Evolutionary conservation across 2,797 vertebrate species (phyloP).

Genomic region (Phalloptychus januarius): DNA sequence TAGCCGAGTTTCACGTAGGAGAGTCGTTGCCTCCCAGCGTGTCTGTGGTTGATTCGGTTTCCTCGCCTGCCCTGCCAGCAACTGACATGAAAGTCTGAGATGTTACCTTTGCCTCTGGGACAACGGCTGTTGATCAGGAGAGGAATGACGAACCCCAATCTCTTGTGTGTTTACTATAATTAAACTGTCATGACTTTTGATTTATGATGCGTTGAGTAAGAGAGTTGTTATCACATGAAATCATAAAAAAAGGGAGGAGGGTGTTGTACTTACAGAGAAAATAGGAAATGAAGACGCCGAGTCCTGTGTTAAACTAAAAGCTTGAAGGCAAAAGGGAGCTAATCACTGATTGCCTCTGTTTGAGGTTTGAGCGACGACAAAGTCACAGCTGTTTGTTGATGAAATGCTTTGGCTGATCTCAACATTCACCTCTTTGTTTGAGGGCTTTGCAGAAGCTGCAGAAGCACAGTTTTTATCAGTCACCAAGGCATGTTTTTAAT

Average conservation of each 20-base stretch:
- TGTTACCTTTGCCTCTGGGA: conserved; percentile 69
- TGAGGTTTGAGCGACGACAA: conserved; percentile 36
- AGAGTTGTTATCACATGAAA: conserved; percentile 69
- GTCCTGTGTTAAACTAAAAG: conserved; percentile 36
- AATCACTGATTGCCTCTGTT: conserved; percentile 10
- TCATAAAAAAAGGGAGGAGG: conserved; percentile 34
- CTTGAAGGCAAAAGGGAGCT: conserved; percentile 39
- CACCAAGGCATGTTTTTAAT: background rate
- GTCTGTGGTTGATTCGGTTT: conserved; percentile 75
- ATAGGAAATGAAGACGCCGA: conserved; percentile 54
- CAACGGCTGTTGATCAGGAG: conserved; percentile 74
- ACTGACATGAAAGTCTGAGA: conserved; percentile 62
- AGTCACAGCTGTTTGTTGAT: background rate
- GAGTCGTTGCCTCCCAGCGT: conserved; percentile 68
- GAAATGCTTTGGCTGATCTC: background rate
- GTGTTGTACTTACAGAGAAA: conserved; percentile 68
- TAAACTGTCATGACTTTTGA: conserved; percentile 79
- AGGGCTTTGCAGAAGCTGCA: background rate
- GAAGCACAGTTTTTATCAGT: background rate
- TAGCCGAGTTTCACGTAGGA: conserved; percentile 42
- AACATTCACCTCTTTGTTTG: background rate
- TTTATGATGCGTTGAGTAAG: conserved; percentile 82
- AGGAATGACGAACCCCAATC: conserved; percentile 64
- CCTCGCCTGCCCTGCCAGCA: conserved; percentile 55
- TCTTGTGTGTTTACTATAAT: conserved; percentile 83